Conservation (phyloP, 2,797 vertebrate genomes). For the Ctenochaetus hawaiiensis region DNA sequence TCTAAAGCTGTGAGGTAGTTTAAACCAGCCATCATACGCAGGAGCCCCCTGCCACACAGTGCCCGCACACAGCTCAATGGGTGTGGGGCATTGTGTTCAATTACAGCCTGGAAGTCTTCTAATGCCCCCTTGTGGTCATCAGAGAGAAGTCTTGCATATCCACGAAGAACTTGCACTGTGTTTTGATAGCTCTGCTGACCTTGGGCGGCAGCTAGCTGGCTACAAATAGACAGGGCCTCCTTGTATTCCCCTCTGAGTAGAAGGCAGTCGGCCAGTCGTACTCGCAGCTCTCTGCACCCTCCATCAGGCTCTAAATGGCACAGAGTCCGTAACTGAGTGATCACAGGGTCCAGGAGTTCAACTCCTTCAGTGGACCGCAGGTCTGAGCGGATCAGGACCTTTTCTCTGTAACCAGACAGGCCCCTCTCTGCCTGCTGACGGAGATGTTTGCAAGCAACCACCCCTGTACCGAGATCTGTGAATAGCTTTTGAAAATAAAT, state of each 20-base stretch:
- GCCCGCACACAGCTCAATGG: constrained; percentile 92
- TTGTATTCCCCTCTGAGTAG: constrained; percentile 87
- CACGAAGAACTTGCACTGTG: constrained; percentile 90
- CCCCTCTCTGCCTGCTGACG: constrained; percentile 86
- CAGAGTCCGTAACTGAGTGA: constrained; percentile 86
- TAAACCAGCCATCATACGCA: constrained; percentile 87
- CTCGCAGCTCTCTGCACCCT: constrained; percentile 84
- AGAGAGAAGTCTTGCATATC: constrained; percentile 89
- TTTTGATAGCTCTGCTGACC: constrained; percentile 87
- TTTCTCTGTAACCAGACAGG: constrained; percentile 87
- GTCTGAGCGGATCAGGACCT: constrained; percentile 84
- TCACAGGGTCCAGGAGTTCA: constrained; percentile 87
- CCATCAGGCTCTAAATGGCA: constrained; percentile 85
- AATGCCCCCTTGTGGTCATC: constrained; percentile 85
- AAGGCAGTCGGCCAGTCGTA: constrained; percentile 91
- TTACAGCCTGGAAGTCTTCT: constrained; percentile 92
- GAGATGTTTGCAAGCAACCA: constrained; percentile 76
- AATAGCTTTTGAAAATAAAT: constrained; percentile 86
- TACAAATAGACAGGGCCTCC: constrained; percentile 88
- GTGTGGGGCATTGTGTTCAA: constrained; percentile 90
- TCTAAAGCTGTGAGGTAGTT: constrained; percentile 91
- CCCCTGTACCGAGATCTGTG: constrained; percentile 65
- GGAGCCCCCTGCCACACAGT: constrained; percentile 92
- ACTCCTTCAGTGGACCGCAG: constrained; percentile 86
- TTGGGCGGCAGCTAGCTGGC: constrained; percentile 85